These are phyloP conservation scores for Enteromius fasciolatus DNA, from an alignment of 2,797 vertebrate species.

Conservation along the genomic window DNA sequence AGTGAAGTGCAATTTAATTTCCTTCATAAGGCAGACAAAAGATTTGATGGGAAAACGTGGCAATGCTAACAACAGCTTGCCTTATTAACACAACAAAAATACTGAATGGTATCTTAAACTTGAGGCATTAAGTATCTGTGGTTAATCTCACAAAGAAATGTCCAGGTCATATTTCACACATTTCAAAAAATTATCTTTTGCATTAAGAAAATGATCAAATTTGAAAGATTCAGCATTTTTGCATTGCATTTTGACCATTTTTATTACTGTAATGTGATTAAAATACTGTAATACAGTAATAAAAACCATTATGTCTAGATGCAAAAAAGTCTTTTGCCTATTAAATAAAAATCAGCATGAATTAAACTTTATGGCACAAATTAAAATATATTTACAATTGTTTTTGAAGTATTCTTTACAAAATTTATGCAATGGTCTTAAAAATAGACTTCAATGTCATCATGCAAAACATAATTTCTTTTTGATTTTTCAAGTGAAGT, in stretches of 20 bases:
- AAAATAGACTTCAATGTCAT: background rate
- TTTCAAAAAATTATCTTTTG: background rate
- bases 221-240: background rate
- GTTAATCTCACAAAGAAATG: constrained; percentile 47
- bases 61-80: constrained; percentile 70
- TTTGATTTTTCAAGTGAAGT: constrained; percentile 17
- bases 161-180: background rate
- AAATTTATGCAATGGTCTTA: background rate
- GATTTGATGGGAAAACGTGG: constrained; percentile 71
- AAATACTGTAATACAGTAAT: background rate
- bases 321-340: too few relatives aligned
- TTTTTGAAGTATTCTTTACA: background rate
- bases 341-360: constrained; percentile 8
- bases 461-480: background rate
- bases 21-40: constrained; percentile 81
- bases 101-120: constrained; percentile 79
- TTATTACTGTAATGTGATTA: background rate
- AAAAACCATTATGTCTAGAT: background rate
- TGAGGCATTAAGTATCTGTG: constrained; percentile 77
- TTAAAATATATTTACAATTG: background rate
- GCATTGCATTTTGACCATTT: background rate
- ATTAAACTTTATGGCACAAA: background rate
- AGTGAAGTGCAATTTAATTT: constrained; percentile 62
- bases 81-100: constrained; percentile 69
- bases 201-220: background rate